Percentiles rank a stretch among this genome's conserved stretches.
Evolutionary conservation across 2,888 invertebrate genomes (phyloP).

Genomic region (Arenicola marina): DNA sequence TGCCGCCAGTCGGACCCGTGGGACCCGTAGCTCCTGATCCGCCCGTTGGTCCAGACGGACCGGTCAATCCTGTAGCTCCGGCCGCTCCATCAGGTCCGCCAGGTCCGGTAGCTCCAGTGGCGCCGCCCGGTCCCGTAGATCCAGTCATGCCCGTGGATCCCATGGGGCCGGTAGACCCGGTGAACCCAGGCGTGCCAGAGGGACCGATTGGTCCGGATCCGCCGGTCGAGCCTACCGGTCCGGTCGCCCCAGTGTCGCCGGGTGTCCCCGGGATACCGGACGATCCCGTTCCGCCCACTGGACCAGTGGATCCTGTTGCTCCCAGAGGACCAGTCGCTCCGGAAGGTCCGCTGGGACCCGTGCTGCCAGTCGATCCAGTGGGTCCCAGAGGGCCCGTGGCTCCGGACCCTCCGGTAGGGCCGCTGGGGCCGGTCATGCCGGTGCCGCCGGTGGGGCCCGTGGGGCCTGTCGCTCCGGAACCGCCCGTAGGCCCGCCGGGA

Average conservation of each 20-base stretch:
- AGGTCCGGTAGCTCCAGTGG: slow-evolving; percentile 12
- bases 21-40: slow-evolving; percentile 7
- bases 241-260: neutral
- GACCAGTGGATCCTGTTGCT: slow-evolving; percentile 3
- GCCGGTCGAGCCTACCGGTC: slow-evolving; percentile 6
- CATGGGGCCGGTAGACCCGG: neutral
- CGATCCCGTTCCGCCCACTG: neutral
- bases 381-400: slow-evolving; percentile 13
- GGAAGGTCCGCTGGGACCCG: neutral
- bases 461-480: slow-evolving; percentile 11
- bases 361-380: slow-evolving; percentile 16
- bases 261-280: neutral
- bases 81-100: slow-evolving; percentile 17
- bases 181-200: slow-evolving; percentile 6
- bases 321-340: slow-evolving; percentile 6
- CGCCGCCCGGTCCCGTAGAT: slow-evolving; percentile 18
- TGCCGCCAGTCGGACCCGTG: slow-evolving; percentile 4
- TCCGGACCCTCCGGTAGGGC: slow-evolving; percentile 11
- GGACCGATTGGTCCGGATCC: slow-evolving; percentile 37
- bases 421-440: slow-evolving; percentile 16
- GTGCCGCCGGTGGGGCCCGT: slow-evolving; percentile 17
- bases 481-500: slow-evolving; percentile 12
- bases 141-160: slow-evolving; percentile 20
- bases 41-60: slow-evolving; percentile 12
- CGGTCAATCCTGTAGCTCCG: slow-evolving; percentile 17